Conservation (phyloP, 2,113 vertebrate species). For the Monopterus albus region DNA sequence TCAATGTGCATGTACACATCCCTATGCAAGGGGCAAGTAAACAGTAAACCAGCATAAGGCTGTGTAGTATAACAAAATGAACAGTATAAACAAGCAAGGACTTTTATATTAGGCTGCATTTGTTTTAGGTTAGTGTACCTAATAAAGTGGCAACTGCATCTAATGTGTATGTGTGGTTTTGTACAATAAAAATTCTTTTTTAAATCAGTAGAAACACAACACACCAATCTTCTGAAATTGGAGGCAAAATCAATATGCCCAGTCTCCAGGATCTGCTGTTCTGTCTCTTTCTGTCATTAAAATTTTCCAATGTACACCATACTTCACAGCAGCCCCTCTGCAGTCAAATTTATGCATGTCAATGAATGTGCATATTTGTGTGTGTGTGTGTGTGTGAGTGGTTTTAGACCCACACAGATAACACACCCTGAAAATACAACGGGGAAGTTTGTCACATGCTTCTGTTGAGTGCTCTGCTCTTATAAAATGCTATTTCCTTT, state of each 20-base stretch:
- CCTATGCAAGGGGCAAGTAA: too few species aligned
- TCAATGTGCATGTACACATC: too few species aligned
- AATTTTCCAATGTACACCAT: background rate
- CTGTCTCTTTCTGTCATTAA: background rate
- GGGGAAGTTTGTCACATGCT: conserved; percentile 52
- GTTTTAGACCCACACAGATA: background rate
- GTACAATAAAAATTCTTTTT: too few species aligned
- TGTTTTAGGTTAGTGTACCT: too few species aligned
- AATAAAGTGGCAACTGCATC: too few species aligned
- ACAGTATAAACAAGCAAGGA: too few species aligned
- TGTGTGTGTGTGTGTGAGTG: conserved; percentile 1
- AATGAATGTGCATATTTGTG: background rate
- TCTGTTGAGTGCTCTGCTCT: conserved; percentile 35
- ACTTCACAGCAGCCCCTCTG: background rate
- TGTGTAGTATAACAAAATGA: too few species aligned
- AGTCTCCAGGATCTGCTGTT: background rate
- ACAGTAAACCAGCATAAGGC: too few species aligned
- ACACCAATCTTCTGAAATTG: background rate
- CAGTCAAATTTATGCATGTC: background rate
- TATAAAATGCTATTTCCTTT: conserved; percentile 42
- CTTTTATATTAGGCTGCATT: too few species aligned
- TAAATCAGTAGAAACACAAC: too few species aligned
- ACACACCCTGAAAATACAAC: background rate
- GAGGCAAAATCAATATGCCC: background rate
- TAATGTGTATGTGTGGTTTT: background rate